phyloP scores from a whole-genome alignment of 37 sponge, comb jelly and placozoan species.

The Agelas oroides region DNA sequence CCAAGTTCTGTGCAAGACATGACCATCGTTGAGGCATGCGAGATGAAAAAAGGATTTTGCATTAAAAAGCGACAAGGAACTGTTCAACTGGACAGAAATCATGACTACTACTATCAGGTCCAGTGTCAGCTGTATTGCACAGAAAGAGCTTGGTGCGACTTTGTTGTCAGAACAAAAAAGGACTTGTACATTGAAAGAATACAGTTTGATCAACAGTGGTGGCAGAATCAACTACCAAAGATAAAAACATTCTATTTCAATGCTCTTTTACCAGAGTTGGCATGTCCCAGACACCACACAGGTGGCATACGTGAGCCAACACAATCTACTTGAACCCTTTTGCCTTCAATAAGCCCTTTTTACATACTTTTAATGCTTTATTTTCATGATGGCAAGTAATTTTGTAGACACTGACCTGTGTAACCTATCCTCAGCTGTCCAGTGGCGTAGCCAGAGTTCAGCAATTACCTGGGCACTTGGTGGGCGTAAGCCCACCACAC shows the following conservation, averaged over 20 bases:
- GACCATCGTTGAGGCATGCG: neutral
- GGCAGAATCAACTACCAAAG: conserved; percentile 10
- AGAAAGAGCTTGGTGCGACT: conserved; percentile 37
- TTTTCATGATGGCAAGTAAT: no score
- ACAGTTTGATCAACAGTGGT: conserved; percentile 6
- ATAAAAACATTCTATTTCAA: conserved; percentile 42
- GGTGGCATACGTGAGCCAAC: conserved; percentile 54
- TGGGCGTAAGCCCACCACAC: no score
- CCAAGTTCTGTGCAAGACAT: neutral
- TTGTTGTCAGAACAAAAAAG: conserved; percentile 38
- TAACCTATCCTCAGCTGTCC: no score
- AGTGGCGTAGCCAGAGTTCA: no score
- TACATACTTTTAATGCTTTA: no score
- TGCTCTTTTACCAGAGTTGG: conserved; percentile 22
- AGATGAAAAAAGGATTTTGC: conserved; percentile 12
- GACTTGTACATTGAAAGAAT: conserved; percentile 42
- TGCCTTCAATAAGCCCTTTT: no score
- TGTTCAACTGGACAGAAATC: conserved; percentile 16
- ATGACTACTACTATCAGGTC: conserved; percentile 56
- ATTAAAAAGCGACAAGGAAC: neutral
- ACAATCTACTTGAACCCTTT: no score
- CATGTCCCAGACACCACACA: conserved; percentile 29
- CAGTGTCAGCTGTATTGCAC: conserved; percentile 53
- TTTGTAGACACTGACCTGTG: no score
- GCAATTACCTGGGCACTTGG: no score